Evolutionary conservation across 2,797 vertebrate species (phyloP).

Genomic region (Platalea minor): DNA sequence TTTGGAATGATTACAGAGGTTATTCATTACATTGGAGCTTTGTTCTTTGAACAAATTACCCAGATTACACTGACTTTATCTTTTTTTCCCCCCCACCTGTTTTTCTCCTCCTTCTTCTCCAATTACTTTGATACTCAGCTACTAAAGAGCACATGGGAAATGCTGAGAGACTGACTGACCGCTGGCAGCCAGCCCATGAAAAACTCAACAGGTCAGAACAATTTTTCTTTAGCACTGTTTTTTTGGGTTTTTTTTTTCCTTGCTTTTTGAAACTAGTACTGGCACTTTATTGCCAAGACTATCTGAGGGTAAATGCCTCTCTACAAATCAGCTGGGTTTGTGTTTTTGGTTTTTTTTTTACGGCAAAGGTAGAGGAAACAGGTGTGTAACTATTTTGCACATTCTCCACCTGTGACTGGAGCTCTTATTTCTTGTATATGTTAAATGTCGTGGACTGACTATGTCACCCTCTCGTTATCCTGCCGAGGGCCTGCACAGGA

Average conservation of each 20-base stretch:
- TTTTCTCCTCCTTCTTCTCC: background rate
- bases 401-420: background rate
- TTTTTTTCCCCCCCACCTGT: background rate
- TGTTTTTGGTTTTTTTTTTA: background rate
- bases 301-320: background rate
- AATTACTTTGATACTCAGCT: background rate
- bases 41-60: background rate
- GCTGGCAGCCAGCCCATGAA: background rate
- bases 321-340: background rate
- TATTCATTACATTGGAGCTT: background rate
- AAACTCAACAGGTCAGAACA: background rate
- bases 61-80: background rate
- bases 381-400: background rate
- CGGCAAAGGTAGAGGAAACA: background rate
- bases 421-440: accelerated
- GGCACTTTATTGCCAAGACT: background rate
- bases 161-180: background rate
- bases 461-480: accelerated
- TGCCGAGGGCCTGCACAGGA: background rate
- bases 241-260: background rate
- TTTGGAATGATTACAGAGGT: background rate
- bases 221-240: background rate
- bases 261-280: background rate
- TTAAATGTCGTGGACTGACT: background rate
- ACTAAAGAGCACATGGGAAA: background rate